phyloP scores from a whole-genome alignment of 2,888 invertebrate genomes.

The Pterostichus madidus region DNA sequence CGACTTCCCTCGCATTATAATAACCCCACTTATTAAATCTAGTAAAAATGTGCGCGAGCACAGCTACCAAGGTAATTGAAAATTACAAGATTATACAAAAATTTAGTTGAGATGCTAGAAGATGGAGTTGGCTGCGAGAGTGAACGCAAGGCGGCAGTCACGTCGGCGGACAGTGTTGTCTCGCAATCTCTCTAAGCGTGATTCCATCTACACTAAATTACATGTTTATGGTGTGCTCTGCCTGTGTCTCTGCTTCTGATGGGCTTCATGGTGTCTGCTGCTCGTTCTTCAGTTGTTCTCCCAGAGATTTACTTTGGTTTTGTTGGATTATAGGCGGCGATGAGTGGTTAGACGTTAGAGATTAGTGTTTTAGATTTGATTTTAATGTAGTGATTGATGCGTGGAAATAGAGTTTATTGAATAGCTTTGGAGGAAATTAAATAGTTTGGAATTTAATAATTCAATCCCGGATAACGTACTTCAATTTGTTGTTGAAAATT shows the following conservation, averaged over 20 bases:
- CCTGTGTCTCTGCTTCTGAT: slow-evolving; percentile 51
- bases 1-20: slow-evolving; percentile 69
- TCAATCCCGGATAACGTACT: neutral
- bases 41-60: slow-evolving; percentile 70
- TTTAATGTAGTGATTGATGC: slow-evolving; percentile 51
- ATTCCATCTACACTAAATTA: slow-evolving; percentile 59
- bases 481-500: too few relatives aligned
- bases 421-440: slow-evolving; percentile 38
- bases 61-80: slow-evolving; percentile 70
- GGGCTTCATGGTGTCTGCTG: neutral
- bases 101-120: slow-evolving; percentile 19
- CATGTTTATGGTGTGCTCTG: slow-evolving; percentile 45
- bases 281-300: slow-evolving; percentile 18
- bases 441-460: neutral
- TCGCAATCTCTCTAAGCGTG: slow-evolving; percentile 57
- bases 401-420: slow-evolving; percentile 47
- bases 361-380: slow-evolving; percentile 53
- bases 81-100: slow-evolving; percentile 68
- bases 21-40: slow-evolving; percentile 72
- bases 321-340: slow-evolving; percentile 27
- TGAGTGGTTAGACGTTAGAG: slow-evolving; percentile 42
- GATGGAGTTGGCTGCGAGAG: neutral
- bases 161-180: slow-evolving; percentile 24
- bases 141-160: slow-evolving; percentile 26
- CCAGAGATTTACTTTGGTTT: slow-evolving; percentile 28